These are phyloP conservation scores for Sandelia bainsii DNA, from an alignment of 2,797 vertebrate genomes.

Conservation along the genomic window DNA sequence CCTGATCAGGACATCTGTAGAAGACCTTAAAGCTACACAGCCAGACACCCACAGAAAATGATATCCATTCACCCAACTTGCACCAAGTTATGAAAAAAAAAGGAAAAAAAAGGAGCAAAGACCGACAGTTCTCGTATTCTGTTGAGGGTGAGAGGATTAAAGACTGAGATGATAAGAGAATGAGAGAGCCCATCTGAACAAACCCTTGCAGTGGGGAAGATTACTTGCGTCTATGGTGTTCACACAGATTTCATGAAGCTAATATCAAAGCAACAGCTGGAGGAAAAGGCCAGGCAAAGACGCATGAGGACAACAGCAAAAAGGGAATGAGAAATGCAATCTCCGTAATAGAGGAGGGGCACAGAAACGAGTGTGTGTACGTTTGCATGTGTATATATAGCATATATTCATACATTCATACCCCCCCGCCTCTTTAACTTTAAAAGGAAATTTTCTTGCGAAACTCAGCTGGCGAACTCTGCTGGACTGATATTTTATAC, in stretches of 20 bases:
- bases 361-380: constrained; percentile 10
- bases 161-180: constrained; percentile 53
- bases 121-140: constrained; percentile 47
- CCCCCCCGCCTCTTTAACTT: constrained; percentile 37
- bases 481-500: constrained; percentile 75
- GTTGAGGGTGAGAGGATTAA: constrained; percentile 70
- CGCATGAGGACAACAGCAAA: constrained; percentile 67
- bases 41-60: constrained; percentile 26
- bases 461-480: constrained; percentile 53
- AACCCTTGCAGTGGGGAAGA: constrained; percentile 65
- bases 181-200: constrained; percentile 41
- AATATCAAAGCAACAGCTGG: constrained; percentile 85
- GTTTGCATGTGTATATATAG: constrained; percentile 19
- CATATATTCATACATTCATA: constrained; percentile 29
- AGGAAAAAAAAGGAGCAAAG: constrained; percentile 10
- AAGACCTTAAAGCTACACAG: constrained; percentile 63
- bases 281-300: constrained; percentile 68
- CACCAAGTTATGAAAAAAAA: constrained; percentile 6
- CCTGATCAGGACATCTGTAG: constrained; percentile 51
- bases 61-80: constrained; percentile 50
- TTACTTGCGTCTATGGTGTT: constrained; percentile 66
- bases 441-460: constrained; percentile 53
- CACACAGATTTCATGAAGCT: constrained; percentile 80
- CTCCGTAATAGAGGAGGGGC: constrained; percentile 59
- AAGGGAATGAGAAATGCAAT: constrained; percentile 76